Evolutionary conservation across 2,113 vertebrate genomes (phyloP).

Genomic region (Neolamprologus variostigma): DNA sequence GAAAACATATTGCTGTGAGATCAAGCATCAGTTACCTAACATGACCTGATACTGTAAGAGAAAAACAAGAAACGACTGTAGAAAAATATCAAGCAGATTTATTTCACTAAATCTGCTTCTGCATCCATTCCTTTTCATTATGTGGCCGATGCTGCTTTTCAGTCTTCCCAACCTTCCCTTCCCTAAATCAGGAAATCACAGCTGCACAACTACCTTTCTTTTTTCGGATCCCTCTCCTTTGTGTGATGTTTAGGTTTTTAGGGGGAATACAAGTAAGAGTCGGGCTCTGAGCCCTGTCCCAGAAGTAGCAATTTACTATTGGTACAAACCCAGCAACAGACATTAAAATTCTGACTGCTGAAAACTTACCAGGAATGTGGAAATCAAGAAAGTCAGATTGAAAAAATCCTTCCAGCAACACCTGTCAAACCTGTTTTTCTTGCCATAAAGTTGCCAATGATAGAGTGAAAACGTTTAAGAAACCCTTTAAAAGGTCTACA

Average conservation of each 20-base stretch:
- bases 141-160: neutral
- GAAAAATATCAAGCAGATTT: neutral
- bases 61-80: neutral
- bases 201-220: neutral
- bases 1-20: neutral
- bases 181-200: neutral
- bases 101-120: neutral
- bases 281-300: neutral
- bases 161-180: neutral
- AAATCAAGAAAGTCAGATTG: neutral
- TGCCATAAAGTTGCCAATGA: neutral
- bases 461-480: neutral
- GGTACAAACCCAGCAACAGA: neutral
- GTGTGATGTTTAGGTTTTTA: neutral
- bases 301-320: neutral
- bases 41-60: neutral
- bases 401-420: neutral
- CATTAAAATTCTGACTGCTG: neutral
- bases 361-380: neutral
- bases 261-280: neutral
- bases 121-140: conserved; percentile 10
- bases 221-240: neutral
- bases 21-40: neutral
- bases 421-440: neutral
- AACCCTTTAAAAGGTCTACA: neutral